Evolutionary conservation across 2,113 vertebrate species (phyloP).

Genomic region (Datnioides undecimradiatus): DNA sequence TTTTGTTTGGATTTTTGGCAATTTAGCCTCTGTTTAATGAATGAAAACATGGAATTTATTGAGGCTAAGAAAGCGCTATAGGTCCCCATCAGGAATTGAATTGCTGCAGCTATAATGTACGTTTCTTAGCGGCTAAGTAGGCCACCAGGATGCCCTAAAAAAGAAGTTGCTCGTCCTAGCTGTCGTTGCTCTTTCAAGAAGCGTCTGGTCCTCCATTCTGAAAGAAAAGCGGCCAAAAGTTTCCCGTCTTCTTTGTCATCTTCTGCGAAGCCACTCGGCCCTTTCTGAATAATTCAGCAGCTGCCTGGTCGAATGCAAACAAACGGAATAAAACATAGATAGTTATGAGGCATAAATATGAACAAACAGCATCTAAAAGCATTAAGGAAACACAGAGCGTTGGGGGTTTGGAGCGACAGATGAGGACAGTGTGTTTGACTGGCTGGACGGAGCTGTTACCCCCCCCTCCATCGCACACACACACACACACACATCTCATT

Average conservation of each 20-base stretch:
- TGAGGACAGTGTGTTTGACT: slow-evolving; percentile 70
- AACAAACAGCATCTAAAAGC: slow-evolving; percentile 73
- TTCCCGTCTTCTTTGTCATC: slow-evolving; percentile 57
- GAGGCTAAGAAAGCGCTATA: no score
- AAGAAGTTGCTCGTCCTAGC: neutral
- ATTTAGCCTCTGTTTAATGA: no score
- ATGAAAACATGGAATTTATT: no score
- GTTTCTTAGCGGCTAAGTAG: no score
- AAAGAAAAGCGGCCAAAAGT: slow-evolving; percentile 47
- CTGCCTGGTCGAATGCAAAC: slow-evolving; percentile 65
- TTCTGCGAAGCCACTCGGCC: slow-evolving; percentile 39
- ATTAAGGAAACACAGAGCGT: slow-evolving; percentile 48
- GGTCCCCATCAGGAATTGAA: no score
- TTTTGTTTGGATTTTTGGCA: no score
- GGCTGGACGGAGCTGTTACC: slow-evolving; percentile 42
- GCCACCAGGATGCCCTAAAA: neutral
- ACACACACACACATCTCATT: neutral
- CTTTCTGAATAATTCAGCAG: slow-evolving; percentile 71
- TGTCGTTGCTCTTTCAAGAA: slow-evolving; percentile 22
- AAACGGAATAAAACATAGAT: slow-evolving; percentile 75
- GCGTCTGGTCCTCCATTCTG: neutral
- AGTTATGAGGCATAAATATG: slow-evolving; percentile 73
- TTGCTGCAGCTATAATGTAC: no score
- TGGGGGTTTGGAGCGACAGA: slow-evolving; percentile 50
- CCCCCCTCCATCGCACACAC: neutral